Evolutionary conservation across 2,888 invertebrate genomes (phyloP).

Genomic region (Cerastis rubricosa): DNA sequence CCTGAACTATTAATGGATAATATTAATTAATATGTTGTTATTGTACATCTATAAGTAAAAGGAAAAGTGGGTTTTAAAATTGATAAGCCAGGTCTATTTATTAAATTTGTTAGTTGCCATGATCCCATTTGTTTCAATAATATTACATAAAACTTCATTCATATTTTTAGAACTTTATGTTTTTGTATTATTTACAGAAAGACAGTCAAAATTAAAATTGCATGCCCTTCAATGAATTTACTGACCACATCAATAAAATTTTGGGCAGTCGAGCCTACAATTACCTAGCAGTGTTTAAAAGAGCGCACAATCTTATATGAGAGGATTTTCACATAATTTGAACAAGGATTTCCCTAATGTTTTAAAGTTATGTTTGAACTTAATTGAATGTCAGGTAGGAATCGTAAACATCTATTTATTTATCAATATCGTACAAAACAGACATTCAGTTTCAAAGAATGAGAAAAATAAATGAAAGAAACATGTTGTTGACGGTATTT

Average conservation of each 20-base stretch:
- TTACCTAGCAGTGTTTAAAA: neutral
- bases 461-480: neutral
- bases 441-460: neutral
- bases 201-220: neutral
- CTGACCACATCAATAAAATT: neutral
- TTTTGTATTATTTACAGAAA: neutral
- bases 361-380: neutral
- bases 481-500: neutral
- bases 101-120: neutral
- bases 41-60: neutral
- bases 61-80: constrained; percentile 35
- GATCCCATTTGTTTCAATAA: neutral
- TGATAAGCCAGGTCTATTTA: constrained; percentile 18
- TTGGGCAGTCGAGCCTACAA: neutral
- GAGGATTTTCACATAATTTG: neutral
- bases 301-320: neutral
- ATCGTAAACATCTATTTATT: neutral
- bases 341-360: neutral
- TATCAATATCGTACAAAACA: neutral
- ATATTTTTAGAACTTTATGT: constrained; percentile 8
- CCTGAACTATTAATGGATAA: neutral
- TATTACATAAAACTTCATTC: too few species aligned
- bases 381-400: neutral
- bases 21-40: constrained; percentile 14
- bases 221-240: neutral